Conservation (phyloP, 2,888 invertebrate genomes). For the Automeris io region DNA sequence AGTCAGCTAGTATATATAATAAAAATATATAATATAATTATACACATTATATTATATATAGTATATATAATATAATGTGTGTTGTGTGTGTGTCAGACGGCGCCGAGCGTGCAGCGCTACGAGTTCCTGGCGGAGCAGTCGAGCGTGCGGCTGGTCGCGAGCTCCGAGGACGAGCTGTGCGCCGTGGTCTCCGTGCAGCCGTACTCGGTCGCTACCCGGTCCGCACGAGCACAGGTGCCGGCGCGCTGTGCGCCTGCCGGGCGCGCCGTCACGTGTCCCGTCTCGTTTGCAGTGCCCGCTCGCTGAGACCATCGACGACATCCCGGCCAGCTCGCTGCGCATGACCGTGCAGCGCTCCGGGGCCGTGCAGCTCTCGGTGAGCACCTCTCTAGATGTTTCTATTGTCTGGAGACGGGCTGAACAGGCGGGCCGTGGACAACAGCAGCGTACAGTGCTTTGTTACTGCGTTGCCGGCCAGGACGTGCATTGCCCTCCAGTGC, state of each 20-base stretch:
- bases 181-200: constrained; percentile 53
- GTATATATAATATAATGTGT: too few species aligned
- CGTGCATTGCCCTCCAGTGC: too few species aligned
- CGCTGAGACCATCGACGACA: constrained; percentile 35
- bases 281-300: constrained; percentile 54
- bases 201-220: constrained; percentile 33
- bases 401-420: not conserved
- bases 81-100: constrained; percentile 28
- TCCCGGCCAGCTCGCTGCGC: constrained; percentile 26
- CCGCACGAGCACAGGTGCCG: not conserved
- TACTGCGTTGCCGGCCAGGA: too few species aligned
- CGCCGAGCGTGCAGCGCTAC: constrained; percentile 46
- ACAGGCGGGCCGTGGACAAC: too few species aligned
- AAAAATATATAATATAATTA: too few species aligned
- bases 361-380: constrained; percentile 51
- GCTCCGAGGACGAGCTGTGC: constrained; percentile 50
- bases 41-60: too few species aligned
- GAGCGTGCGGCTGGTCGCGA: constrained; percentile 46
- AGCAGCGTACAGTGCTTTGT: too few species aligned
- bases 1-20: too few species aligned
- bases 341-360: constrained; percentile 59
- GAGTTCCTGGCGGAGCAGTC: constrained; percentile 34
- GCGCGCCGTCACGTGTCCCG: not conserved
- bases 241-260: constrained; percentile 1
- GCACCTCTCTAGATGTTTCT: not conserved